phyloP scores from a whole-genome alignment of 2,113 vertebrate species.

The Corydoras sp. region DNA sequence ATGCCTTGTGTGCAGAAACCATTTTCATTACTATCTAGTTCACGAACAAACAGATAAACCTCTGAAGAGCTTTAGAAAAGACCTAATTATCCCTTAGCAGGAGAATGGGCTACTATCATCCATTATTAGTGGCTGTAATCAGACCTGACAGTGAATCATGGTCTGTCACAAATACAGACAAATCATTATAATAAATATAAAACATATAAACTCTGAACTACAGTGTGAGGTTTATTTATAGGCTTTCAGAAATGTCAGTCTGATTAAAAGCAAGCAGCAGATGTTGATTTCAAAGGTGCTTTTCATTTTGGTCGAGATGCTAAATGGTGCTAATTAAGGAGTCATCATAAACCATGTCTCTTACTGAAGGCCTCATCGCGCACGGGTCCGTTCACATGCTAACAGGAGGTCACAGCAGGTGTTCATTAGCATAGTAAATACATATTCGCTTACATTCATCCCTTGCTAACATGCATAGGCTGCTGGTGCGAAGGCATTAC shows the following conservation, averaged over 20 bases:
- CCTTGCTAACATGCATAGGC: not conserved
- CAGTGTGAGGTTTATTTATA: not conserved
- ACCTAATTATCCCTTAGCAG: too few relatives aligned
- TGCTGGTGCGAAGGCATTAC: constrained; percentile 16
- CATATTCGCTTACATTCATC: not conserved
- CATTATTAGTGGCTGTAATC: too few relatives aligned
- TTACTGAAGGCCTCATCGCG: constrained; percentile 15
- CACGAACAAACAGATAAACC: too few relatives aligned
- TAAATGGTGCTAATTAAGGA: constrained; percentile 39
- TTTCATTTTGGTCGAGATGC: constrained; percentile 5
- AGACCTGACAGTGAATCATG: too few relatives aligned
- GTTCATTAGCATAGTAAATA: constrained; percentile 34
- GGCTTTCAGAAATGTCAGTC: not conserved
- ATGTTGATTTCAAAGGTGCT: constrained; percentile 26
- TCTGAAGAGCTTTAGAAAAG: too few relatives aligned
- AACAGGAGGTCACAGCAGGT: constrained; percentile 25
- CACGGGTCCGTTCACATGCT: not conserved
- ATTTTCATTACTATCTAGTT: too few relatives aligned
- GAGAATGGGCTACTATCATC: too few relatives aligned
- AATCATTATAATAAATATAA: too few relatives aligned
- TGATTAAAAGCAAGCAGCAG: constrained; percentile 15
- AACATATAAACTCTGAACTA: too few relatives aligned
- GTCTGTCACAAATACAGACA: too few relatives aligned
- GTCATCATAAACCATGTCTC: constrained; percentile 9
- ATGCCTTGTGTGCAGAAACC: too few relatives aligned